Evolutionary conservation across 2,888 invertebrate species (phyloP), one percentile per base, ranked within the genome.

Genomic region (Polydrusus tereticollis): DNA sequence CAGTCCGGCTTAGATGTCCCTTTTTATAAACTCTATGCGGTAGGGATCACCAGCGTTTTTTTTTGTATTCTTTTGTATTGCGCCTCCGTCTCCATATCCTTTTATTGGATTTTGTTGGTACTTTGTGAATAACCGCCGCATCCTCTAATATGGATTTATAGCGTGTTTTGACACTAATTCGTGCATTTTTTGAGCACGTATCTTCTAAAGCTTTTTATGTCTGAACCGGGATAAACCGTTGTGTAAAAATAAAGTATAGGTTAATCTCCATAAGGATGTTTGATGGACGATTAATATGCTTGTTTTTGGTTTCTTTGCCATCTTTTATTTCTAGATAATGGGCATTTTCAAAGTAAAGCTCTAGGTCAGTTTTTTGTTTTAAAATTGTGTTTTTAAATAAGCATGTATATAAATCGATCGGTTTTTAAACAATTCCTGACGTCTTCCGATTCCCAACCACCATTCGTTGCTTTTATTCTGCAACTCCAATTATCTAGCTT

Each of bases 161-260:
- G 81, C 79, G 72, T 83, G 83, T 83, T 84, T 81, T 83, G 84
- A 83, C 84, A 79, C 79, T 83, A 83, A 84, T 82, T 79, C 80
- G 55, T 72, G 79, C 78, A 79, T 81, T 82, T 81, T 81, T 78
- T 73, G 57, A 52, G 65, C 73, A 73, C 73, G 73, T 70, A 52
- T 72, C 64, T 33, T 33, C 36, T 41, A 62, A 71, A 71, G 71
- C 71, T 66, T 60, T 60, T 66, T 55, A 58, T 50, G 66, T 71
- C 59, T 59, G 65, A 64, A 70, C n/a, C 59, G 65, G 65, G 69
- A 63, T 69, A 20, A 63, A 62, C 50, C 58, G 29, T 59, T 66
- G 57, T 66, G 18, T 47, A 59, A 66, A 63, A 57, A 63, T 69
- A 57, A 70, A 57, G 59, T 23, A 41, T 50, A 59, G 65, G 59